Evolutionary conservation across 2,888 invertebrate species (phyloP).

Genomic region (Lymantria dispar): DNA sequence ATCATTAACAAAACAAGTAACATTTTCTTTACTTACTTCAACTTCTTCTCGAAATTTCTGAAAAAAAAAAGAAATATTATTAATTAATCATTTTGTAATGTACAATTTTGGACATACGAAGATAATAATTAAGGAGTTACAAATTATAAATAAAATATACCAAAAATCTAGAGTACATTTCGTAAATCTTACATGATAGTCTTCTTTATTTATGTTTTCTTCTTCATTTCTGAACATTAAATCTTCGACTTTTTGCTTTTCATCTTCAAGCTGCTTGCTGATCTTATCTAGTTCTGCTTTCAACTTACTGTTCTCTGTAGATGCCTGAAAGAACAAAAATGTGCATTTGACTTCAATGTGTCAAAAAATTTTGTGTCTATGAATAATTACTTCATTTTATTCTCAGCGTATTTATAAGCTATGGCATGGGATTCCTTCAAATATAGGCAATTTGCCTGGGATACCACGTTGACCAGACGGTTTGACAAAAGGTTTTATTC

Average conservation of each 20-base stretch:
- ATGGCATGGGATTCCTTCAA: too few relatives aligned
- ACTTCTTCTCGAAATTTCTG: constrained; percentile 71
- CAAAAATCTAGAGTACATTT: background rate
- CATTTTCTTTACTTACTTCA: background rate
- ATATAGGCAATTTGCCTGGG: too few relatives aligned
- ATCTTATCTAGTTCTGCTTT: constrained; percentile 82
- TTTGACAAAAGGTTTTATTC: too few relatives aligned
- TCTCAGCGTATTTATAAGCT: too few relatives aligned
- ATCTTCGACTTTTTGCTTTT: constrained; percentile 92
- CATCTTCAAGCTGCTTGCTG: constrained; percentile 87
- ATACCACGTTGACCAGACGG: too few relatives aligned
- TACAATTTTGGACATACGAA: too few relatives aligned
- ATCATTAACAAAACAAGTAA: too few relatives aligned
- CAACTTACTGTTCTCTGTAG: constrained; percentile 81
- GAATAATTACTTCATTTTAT: too few relatives aligned
- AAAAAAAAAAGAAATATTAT: constrained; percentile 33
- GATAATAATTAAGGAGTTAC: too few relatives aligned
- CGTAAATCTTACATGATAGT: constrained; percentile 87
- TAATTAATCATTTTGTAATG: background rate
- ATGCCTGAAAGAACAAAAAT: constrained; percentile 43
- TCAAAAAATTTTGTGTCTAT: too few relatives aligned
- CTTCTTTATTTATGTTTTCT: constrained; percentile 93
- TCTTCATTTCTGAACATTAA: constrained; percentile 96
- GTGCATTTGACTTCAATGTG: background rate
- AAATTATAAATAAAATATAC: too few relatives aligned